phyloP scores from a whole-genome alignment of 1,140 invertebrate genomes.

The Drosophila funebris region DNA sequence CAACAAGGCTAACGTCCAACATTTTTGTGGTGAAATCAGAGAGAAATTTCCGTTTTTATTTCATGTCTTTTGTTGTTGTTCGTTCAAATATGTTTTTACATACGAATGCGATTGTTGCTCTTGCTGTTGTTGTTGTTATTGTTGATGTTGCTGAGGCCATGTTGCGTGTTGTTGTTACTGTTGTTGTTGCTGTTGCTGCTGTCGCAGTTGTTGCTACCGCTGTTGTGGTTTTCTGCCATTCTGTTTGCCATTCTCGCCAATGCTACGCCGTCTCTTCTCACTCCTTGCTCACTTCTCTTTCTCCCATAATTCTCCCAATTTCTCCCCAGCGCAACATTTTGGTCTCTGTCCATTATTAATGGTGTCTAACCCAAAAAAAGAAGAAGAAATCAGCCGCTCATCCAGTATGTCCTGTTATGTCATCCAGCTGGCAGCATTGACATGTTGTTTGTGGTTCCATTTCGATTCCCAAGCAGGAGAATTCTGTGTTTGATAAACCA shows the following conservation, averaged over 20 bases:
- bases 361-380: slow-evolving; percentile 70
- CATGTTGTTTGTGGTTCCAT: slow-evolving; percentile 38
- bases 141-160: slow-evolving; percentile 31
- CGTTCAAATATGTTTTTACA: slow-evolving; percentile 69
- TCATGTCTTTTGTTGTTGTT: slow-evolving; percentile 63
- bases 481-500: neutral
- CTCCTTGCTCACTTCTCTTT: neutral
- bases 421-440: slow-evolving; percentile 39
- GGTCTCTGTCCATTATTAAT: slow-evolving; percentile 74
- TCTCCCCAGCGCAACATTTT: slow-evolving; percentile 20
- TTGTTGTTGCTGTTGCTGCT: slow-evolving; percentile 18
- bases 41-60: slow-evolving; percentile 80
- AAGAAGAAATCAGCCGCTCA: slow-evolving; percentile 42
- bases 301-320: neutral
- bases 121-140: slow-evolving; percentile 22
- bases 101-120: slow-evolving; percentile 37
- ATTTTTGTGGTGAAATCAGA: slow-evolving; percentile 79
- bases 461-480: neutral
- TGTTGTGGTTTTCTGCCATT: slow-evolving; percentile 48
- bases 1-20: slow-evolving; percentile 39
- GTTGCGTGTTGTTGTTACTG: slow-evolving; percentile 25
- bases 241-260: slow-evolving; percentile 48
- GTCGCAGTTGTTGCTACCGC: slow-evolving; percentile 53
- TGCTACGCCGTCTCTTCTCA: slow-evolving; percentile 3
- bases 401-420: slow-evolving; percentile 53